These are phyloP conservation scores for Apodemus agrarius DNA, from an alignment of 2,797 vertebrate species.

Conservation along the genomic window DNA sequence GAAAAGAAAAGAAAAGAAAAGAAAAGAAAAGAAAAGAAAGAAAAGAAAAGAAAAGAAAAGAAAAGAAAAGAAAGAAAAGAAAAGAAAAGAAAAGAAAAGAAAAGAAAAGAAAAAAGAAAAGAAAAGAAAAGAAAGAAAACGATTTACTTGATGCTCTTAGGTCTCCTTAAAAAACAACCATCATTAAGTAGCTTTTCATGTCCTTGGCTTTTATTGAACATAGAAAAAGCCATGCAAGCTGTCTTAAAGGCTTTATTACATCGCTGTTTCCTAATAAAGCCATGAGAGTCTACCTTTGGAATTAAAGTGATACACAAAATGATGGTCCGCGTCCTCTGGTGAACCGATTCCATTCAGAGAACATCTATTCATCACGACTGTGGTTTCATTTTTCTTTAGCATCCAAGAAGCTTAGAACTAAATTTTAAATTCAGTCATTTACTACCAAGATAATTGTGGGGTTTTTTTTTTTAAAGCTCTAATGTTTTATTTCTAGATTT, in stretches of 20 bases:
- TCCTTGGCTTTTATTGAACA: conserved; percentile 48
- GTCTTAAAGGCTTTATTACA: conserved; percentile 25
- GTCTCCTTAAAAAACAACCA: conserved; percentile 57
- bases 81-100: too few species aligned
- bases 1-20: too few species aligned
- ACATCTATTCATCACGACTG: conserved; percentile 19
- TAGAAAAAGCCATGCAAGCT: conserved; percentile 31
- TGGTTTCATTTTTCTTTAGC: conserved; percentile 44
- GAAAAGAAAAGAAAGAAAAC: too few species aligned
- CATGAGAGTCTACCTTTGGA: conserved; percentile 38
- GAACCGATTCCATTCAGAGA: conserved; percentile 46
- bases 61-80: too few species aligned
- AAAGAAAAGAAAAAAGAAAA: too few species aligned
- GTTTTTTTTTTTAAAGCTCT: neutral
- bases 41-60: too few species aligned
- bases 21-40: too few species aligned
- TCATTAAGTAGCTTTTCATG: conserved; percentile 52
- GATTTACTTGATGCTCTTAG: conserved; percentile 49
- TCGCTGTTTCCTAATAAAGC: conserved; percentile 58
- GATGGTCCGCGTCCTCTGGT: conserved; percentile 24
- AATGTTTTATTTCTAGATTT: conserved; percentile 39
- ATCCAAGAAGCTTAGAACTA: conserved; percentile 42
- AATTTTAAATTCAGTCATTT: conserved; percentile 63
- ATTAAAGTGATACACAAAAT: conserved; percentile 20
- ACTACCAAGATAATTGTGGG: neutral